Percentiles rank a stretch among this genome's conserved stretches.
Conservation (phyloP, 2,888 invertebrate species). For the Cephus spinipes region DNA sequence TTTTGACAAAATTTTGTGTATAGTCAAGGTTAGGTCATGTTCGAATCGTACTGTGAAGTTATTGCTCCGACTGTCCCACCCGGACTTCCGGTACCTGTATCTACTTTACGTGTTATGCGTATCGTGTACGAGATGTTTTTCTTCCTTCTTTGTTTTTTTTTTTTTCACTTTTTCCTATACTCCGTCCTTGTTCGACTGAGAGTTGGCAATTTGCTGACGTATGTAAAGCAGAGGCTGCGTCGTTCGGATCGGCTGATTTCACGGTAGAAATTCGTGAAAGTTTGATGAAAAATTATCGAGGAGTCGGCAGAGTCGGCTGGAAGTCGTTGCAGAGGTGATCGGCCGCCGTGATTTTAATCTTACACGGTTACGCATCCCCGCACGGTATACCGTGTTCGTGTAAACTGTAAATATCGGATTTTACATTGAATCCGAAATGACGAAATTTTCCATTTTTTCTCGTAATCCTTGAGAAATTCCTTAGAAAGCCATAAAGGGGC, state of each 20-base stretch:
- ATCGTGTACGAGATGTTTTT: neutral
- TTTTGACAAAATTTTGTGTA: neutral
- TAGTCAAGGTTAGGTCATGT: neutral
- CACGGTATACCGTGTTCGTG: neutral
- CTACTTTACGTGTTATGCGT: neutral
- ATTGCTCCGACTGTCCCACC: neutral
- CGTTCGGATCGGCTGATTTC: neutral
- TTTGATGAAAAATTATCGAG: neutral
- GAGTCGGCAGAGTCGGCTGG: neutral
- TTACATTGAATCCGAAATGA: neutral
- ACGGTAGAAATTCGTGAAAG: neutral
- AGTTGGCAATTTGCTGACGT: neutral
- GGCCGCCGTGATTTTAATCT: neutral
- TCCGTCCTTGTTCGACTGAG: neutral
- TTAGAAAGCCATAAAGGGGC: neutral
- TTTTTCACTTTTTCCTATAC: neutral
- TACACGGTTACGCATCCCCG: neutral
- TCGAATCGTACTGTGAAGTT: neutral
- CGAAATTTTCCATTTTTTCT: neutral
- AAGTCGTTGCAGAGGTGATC: neutral
- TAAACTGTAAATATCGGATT: neutral
- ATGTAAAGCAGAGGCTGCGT: neutral
- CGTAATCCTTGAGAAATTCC: neutral
- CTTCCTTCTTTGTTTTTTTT: neutral
- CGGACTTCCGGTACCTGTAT: conserved; percentile 1